A percentile compares a stretch with the other conserved stretches of the same genome.
Evolutionary conservation across 2,113 vertebrate genomes (phyloP).

Genomic region (Lota lota): DNA sequence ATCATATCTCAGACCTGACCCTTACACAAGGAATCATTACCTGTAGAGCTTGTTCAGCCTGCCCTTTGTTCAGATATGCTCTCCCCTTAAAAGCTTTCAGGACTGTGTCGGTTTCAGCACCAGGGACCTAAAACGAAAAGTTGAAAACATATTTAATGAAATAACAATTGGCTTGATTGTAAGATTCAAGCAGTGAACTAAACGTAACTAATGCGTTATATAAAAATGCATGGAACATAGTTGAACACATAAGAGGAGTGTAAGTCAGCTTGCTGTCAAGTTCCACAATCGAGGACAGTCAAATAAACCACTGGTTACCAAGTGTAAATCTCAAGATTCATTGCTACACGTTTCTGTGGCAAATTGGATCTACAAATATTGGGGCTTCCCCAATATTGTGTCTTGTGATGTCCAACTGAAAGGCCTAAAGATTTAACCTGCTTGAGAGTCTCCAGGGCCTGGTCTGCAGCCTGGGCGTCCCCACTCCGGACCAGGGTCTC

Average conservation of each 20-base stretch:
- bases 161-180: neutral
- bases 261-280: neutral
- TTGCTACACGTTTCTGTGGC: too few relatives aligned
- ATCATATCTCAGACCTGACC: neutral
- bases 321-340: too few relatives aligned
- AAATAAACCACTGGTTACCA: too few relatives aligned
- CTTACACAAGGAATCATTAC: slow-evolving; percentile 57
- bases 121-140: slow-evolving; percentile 75
- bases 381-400: neutral
- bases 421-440: slow-evolving; percentile 70
- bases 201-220: neutral
- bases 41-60: slow-evolving; percentile 79
- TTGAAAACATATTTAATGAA: neutral
- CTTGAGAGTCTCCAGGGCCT: slow-evolving; percentile 78
- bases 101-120: slow-evolving; percentile 74
- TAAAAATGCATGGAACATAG: neutral
- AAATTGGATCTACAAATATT: too few relatives aligned
- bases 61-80: slow-evolving; percentile 81
- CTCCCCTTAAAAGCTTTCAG: slow-evolving; percentile 78
- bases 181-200: neutral
- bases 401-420: neutral
- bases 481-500: slow-evolving; percentile 77
- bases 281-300: too few relatives aligned
- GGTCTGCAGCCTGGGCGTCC: slow-evolving; percentile 72
- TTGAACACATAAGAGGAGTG: neutral